phyloP scores from a whole-genome alignment of 2,888 invertebrate genomes.

The Brachypalpus laphriformis region DNA sequence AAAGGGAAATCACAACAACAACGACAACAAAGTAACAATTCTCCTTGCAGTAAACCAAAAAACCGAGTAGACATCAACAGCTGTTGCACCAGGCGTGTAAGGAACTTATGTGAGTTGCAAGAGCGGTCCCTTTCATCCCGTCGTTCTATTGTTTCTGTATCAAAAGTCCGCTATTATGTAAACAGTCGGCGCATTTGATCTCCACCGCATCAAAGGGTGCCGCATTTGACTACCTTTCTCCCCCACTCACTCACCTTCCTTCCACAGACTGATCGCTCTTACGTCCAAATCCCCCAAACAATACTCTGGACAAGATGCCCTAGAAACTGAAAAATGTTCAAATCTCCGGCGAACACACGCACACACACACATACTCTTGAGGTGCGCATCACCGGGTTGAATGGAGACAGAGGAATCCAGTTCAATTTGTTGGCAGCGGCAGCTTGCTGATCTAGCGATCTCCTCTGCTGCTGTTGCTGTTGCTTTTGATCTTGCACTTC shows the following conservation, averaged over 20 bases:
- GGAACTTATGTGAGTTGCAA: conserved; percentile 52
- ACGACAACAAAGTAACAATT: neutral
- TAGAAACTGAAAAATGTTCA: conserved; percentile 53
- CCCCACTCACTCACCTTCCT: conserved; percentile 15
- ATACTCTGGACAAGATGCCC: conserved; percentile 58
- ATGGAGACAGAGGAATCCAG: conserved; percentile 45
- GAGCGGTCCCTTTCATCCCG: conserved; percentile 82
- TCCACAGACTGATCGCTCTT: conserved; percentile 36
- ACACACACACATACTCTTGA: conserved; percentile 56
- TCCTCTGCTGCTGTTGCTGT: neutral
- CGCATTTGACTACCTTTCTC: conserved; percentile 36
- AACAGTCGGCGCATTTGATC: conserved; percentile 87
- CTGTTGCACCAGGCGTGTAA: conserved; percentile 67
- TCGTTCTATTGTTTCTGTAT: conserved; percentile 84
- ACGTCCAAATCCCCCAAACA: conserved; percentile 58
- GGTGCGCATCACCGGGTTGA: conserved; percentile 39
- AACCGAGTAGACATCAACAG: conserved; percentile 57
- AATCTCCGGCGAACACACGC: conserved; percentile 51
- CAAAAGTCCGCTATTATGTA: conserved; percentile 88
- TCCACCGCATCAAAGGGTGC: conserved; percentile 84
- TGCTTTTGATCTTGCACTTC: conserved; percentile 64
- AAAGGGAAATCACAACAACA: conserved; percentile 4
- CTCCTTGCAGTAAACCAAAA: neutral
- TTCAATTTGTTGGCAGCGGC: conserved; percentile 65
- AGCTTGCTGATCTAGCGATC: conserved; percentile 30